Evolutionary conservation across 2,113 vertebrate genomes (phyloP).

Genomic region (Ochotona curzoniae): DNA sequence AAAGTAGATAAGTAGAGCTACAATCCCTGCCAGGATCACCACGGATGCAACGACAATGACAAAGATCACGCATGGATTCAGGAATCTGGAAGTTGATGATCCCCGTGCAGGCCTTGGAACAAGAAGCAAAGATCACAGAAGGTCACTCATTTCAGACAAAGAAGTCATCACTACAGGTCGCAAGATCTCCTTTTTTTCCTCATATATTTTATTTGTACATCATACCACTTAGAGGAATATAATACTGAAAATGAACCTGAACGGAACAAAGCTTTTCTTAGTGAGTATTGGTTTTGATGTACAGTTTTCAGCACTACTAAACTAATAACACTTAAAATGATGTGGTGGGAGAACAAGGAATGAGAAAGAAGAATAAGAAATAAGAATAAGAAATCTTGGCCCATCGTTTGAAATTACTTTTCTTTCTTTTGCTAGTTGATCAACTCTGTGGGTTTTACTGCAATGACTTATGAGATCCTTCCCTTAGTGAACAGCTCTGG

Average conservation of each 20-base stretch:
- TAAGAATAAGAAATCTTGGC: not conserved
- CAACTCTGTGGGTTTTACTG: not conserved
- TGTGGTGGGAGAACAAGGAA: not conserved
- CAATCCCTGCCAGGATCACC: constrained; percentile 75
- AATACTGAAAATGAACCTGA: not conserved
- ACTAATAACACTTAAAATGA: not conserved
- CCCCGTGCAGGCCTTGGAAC: constrained; percentile 60
- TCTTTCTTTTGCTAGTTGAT: not conserved
- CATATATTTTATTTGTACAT: not conserved
- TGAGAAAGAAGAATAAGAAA: too few species aligned
- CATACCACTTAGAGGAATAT: not conserved
- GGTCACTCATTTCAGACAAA: not conserved
- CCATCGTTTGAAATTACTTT: constrained; percentile 9
- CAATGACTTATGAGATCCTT: not conserved
- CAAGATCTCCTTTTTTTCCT: not conserved
- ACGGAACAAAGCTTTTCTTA: not conserved
- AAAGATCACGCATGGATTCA: constrained; percentile 82
- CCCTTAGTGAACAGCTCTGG: not conserved
- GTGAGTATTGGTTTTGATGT: not conserved
- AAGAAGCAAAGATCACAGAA: constrained; percentile 17
- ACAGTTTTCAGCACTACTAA: not conserved
- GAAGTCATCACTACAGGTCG: not conserved
- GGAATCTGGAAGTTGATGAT: constrained; percentile 68
- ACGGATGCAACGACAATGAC: constrained; percentile 73
- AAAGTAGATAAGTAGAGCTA: constrained; percentile 84